Conservation (phyloP, 2,113 vertebrate genomes). For the Orthonyx spaldingii region DNA sequence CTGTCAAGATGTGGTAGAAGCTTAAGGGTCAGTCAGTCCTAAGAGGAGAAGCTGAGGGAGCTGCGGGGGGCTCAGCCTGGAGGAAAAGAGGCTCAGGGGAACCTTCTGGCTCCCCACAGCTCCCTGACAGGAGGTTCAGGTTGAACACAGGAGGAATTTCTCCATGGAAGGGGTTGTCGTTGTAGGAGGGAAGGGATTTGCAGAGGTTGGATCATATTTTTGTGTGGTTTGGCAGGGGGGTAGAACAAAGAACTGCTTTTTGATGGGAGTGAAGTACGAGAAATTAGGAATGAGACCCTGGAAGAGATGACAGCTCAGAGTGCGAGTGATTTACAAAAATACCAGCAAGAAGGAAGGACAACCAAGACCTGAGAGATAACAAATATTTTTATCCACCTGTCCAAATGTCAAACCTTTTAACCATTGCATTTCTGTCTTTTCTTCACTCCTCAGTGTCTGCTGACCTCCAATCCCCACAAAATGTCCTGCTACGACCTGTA, state of each 20-base stretch:
- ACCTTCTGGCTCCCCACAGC: no score
- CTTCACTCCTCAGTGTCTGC: background rate
- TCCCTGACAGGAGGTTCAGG: no score
- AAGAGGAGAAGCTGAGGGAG: background rate
- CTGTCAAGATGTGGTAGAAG: no score
- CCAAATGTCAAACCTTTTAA: background rate
- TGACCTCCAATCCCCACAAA: background rate
- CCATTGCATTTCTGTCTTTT: background rate
- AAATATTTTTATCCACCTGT: fast-evolving
- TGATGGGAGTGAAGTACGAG: background rate
- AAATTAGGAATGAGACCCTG: background rate
- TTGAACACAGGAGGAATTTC: background rate
- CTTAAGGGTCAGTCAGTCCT: background rate
- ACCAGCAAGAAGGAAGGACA: background rate
- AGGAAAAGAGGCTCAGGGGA: background rate
- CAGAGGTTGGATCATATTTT: background rate
- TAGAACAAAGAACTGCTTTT: background rate
- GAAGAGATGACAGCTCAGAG: background rate
- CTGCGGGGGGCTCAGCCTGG: background rate
- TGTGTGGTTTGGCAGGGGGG: background rate
- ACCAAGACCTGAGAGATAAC: no score
- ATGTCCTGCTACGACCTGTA: background rate
- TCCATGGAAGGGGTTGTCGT: background rate
- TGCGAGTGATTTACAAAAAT: fast-evolving
- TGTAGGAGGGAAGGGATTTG: no score